Evolutionary conservation across 2,113 vertebrate species (phyloP).

Genomic region (Hiodon tergisus): DNA sequence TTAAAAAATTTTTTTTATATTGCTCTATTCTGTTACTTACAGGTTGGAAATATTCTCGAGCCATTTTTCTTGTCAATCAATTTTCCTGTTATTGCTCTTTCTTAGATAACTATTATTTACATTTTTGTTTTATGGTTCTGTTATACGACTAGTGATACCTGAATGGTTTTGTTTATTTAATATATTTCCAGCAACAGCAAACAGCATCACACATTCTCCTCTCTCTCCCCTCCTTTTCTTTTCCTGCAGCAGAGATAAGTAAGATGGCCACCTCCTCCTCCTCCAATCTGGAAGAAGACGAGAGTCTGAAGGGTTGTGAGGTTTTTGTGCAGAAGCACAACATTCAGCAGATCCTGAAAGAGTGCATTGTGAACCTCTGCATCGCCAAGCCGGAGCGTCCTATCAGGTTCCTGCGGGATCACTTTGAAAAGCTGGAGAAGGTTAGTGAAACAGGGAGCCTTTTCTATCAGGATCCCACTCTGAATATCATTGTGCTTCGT

Average conservation of each 20-base stretch:
- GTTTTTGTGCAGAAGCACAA: slow-evolving; percentile 91
- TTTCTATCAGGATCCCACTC: slow-evolving; percentile 11
- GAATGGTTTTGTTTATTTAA: too few relatives aligned
- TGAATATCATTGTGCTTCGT: background rate
- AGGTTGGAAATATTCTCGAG: too few relatives aligned
- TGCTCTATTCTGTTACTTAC: too few relatives aligned
- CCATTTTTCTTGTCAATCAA: too few relatives aligned
- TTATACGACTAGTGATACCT: too few relatives aligned
- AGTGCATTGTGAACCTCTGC: slow-evolving; percentile 93
- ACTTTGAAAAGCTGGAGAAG: slow-evolving; percentile 97
- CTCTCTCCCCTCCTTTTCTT: slow-evolving; percentile 18
- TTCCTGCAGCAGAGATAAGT: slow-evolving; percentile 53
- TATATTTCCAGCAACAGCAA: too few relatives aligned
- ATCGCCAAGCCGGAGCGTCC: slow-evolving; percentile 88
- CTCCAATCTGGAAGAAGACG: slow-evolving; percentile 82
- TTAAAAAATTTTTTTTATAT: too few relatives aligned
- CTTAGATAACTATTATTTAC: too few relatives aligned
- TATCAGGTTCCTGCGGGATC: slow-evolving; percentile 90
- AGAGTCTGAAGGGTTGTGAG: slow-evolving; percentile 88
- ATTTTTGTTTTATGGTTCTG: too few relatives aligned
- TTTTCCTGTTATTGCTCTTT: too few relatives aligned
- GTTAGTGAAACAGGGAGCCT: slow-evolving; percentile 61
- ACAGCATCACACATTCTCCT: too few relatives aligned
- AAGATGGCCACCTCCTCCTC: slow-evolving; percentile 85
- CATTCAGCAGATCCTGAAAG: slow-evolving; percentile 90